Conservation (phyloP, 2,113 vertebrate genomes). For the Sylvietta virens region DNA sequence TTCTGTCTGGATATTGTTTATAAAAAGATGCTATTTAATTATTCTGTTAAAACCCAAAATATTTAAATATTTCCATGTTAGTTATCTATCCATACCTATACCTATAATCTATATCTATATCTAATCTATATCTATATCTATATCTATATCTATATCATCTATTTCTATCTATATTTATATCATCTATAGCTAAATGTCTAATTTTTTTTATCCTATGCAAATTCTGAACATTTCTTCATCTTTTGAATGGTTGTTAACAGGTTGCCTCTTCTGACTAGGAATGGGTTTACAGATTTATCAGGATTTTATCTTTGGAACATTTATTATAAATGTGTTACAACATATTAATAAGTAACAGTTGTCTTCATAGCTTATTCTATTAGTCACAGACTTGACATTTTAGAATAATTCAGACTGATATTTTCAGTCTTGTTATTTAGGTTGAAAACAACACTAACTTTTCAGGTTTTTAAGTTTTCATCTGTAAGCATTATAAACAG, state of each 20-base stretch:
- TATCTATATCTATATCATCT: no score
- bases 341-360: not conserved
- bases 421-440: not conserved
- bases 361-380: not conserved
- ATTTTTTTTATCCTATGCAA: not conserved
- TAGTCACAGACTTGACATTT: not conserved
- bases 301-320: not conserved
- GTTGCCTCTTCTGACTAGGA: not conserved
- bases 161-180: not conserved
- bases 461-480: not conserved
- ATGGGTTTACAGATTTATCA: not conserved
- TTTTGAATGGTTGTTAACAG: not conserved
- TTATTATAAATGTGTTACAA: not conserved
- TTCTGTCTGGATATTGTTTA: not conserved
- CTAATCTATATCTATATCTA: not conserved
- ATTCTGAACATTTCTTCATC: not conserved
- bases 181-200: not conserved
- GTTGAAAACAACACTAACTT: not conserved
- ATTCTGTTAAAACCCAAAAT: not conserved
- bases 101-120: not conserved
- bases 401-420: not conserved
- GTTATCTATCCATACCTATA: not conserved
- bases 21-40: not conserved
- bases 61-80: not conserved
- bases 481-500: constrained; percentile 7